Conservation (phyloP, 37 sponge, comb jelly and placozoan genomes). For the Halichondria panicea region DNA sequence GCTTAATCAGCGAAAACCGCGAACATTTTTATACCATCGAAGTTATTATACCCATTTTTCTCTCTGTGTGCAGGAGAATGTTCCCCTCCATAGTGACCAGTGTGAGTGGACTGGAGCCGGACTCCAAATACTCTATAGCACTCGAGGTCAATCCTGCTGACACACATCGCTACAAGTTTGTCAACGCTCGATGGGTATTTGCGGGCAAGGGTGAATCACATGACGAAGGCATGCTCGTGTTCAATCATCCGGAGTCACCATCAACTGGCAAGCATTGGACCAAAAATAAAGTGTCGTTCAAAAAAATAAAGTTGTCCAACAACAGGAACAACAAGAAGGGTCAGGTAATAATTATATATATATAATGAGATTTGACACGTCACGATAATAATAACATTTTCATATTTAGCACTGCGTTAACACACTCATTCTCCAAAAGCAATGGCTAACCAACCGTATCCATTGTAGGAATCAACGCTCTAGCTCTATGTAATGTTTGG, state of each 20-base stretch:
- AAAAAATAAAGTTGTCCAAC: slow-evolving; percentile 84
- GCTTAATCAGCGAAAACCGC: neutral
- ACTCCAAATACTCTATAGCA: slow-evolving; percentile 62
- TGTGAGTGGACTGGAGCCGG: slow-evolving; percentile 68
- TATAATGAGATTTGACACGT: too few species aligned
- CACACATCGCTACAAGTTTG: slow-evolving; percentile 84
- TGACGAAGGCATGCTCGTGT: slow-evolving; percentile 32
- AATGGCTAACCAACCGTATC: too few species aligned
- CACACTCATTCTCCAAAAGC: neutral
- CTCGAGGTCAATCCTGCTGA: slow-evolving; percentile 70
- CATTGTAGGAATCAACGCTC: neutral
- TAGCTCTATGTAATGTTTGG: neutral
- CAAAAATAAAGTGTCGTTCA: slow-evolving; percentile 64
- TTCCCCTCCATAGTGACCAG: slow-evolving; percentile 70
- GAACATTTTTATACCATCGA: too few species aligned
- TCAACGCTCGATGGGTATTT: slow-evolving; percentile 80
- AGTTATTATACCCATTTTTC: neutral
- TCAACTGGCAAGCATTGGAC: slow-evolving; percentile 77
- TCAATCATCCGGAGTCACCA: slow-evolving; percentile 74
- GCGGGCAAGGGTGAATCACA: slow-evolving; percentile 76
- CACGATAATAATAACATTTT: too few species aligned
- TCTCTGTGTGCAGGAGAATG: slow-evolving; percentile 72
- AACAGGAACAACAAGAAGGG: slow-evolving; percentile 61
- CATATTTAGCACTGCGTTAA: neutral
- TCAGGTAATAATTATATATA: slow-evolving; percentile 51